Conservation (phyloP, 2,113 vertebrate genomes). For the Microtus ochrogaster region DNA sequence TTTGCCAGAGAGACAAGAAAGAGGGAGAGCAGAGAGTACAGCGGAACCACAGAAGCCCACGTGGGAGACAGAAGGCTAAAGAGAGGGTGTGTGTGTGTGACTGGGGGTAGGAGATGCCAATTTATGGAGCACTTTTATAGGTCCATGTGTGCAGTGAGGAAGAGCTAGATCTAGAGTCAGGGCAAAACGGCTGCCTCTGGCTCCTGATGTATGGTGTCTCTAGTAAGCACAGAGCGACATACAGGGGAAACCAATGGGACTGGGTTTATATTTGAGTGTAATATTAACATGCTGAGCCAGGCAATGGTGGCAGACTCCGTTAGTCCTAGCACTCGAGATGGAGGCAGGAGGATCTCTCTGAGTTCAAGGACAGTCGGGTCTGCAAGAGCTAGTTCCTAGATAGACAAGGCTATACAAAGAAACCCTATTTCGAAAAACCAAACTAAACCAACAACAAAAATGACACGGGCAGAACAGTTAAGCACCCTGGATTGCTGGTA, state of each 20-base stretch:
- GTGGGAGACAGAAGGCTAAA: not conserved
- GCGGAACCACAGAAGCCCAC: not conserved
- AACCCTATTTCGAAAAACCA: not conserved
- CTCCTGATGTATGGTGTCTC: accelerated
- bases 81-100: accelerated
- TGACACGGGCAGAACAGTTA: not conserved
- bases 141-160: not conserved
- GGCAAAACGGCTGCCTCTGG: no score
- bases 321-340: not conserved
- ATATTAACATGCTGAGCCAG: not conserved
- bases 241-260: not conserved
- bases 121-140: not conserved
- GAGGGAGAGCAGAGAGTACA: not conserved
- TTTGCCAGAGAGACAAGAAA: not conserved
- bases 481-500: no score
- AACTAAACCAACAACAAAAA: not conserved
- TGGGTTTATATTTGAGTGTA: not conserved
- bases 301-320: not conserved
- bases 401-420: not conserved
- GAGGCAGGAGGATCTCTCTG: not conserved
- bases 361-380: not conserved
- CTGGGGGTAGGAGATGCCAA: accelerated
- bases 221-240: not conserved
- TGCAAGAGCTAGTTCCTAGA: not conserved
- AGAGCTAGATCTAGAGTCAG: not conserved